phyloP scores from a whole-genome alignment of 1,140 invertebrate genomes.

The Ptiloglossa arizonensis region DNA sequence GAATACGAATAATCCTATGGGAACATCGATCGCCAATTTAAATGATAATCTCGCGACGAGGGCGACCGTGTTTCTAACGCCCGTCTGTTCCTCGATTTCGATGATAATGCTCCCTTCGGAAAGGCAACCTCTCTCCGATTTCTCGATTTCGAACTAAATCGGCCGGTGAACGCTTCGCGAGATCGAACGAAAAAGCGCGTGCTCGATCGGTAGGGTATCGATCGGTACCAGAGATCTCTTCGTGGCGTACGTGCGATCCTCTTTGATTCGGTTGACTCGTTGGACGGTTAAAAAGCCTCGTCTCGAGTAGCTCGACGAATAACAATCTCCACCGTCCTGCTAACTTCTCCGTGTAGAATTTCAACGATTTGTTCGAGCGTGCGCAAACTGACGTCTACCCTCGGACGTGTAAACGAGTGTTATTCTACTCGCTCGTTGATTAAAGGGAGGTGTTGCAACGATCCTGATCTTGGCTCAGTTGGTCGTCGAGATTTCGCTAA shows the following conservation, averaged over 20 bases:
- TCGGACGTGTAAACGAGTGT: no score
- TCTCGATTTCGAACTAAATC: not conserved
- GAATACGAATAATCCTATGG: conserved; percentile 42
- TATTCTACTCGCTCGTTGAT: no score
- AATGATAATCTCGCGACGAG: conserved; percentile 54
- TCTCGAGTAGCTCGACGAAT: no score
- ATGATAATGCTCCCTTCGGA: conserved; percentile 45
- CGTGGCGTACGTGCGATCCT: not conserved
- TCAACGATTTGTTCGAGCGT: no score
- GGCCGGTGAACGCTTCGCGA: not conserved
- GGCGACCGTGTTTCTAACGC: conserved; percentile 4
- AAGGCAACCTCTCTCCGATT: not conserved
- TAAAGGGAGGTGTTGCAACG: no score
- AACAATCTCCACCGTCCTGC: no score
- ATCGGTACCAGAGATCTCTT: not conserved
- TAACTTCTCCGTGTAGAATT: no score
- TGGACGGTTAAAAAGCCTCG: no score
- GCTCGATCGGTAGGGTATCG: conserved; percentile 1
- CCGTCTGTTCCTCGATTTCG: conserved; percentile 37
- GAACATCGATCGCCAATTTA: conserved; percentile 57
- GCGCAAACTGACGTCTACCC: no score
- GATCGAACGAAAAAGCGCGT: not conserved
- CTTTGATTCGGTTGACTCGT: no score
- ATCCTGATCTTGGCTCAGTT: no score
- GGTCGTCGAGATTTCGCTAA: no score